phyloP scores from a whole-genome alignment of 2,113 vertebrate species.

The Tautogolabrus adspersus region DNA sequence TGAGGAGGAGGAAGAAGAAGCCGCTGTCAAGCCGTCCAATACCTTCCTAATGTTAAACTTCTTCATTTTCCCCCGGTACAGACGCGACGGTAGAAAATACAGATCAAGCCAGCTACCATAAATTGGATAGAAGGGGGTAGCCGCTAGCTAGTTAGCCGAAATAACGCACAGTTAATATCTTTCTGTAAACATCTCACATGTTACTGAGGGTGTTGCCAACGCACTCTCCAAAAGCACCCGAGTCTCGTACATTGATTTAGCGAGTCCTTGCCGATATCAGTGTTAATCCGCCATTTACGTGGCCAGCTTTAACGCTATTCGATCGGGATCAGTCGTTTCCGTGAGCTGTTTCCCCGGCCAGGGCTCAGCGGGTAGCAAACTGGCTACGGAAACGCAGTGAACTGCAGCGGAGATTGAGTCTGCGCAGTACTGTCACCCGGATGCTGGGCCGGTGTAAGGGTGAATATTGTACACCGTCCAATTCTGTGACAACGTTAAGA shows the following conservation, averaged over 20 bases:
- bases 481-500: conserved; percentile 6
- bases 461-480: conserved; percentile 21
- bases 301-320: conserved; percentile 55
- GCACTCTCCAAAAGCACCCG: conserved; percentile 61
- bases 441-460: conserved; percentile 56
- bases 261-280: conserved; percentile 24
- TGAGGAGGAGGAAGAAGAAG: conserved; percentile 77
- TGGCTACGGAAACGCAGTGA: conserved; percentile 82
- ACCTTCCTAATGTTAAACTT: conserved; percentile 99
- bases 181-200: conserved; percentile 74
- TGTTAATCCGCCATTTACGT: conserved; percentile 70
- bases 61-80: conserved; percentile 87
- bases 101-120: conserved; percentile 65
- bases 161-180: conserved; percentile 76
- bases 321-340: conserved; percentile 58
- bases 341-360: conserved; percentile 65
- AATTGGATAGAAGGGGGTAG: conserved; percentile 56
- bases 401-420: conserved; percentile 73
- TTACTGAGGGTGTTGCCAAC: conserved; percentile 71
- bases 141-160: conserved; percentile 73
- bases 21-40: conserved; percentile 95
- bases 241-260: conserved; percentile 32
- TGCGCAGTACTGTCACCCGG: conserved; percentile 80
- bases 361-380: conserved; percentile 71
- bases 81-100: conserved; percentile 48